Base-by-base conservation (phyloP, 2,797 vertebrate species). In the Acanthurus tractus region DNA sequence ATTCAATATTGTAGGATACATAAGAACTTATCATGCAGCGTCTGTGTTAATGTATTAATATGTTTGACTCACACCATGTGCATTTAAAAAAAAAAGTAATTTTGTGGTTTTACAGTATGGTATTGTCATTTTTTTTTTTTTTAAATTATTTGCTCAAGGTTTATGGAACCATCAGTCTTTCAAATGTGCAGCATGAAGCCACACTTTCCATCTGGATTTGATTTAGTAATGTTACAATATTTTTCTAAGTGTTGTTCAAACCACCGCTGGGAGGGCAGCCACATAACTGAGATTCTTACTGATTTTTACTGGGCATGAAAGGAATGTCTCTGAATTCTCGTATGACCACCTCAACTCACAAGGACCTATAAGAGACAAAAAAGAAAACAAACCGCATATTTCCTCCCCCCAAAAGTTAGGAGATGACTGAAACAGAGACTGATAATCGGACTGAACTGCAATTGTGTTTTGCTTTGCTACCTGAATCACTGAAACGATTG, bases 241-340 rank as follows among this genome's bases (percentile, higher is more conserved):
- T 87, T 83, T 86, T 84, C 77, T 80, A 40, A 40, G 70, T 56
- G 46, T 49, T 59, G 46, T 77, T 90, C 65, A 78, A 79, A 84
- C 62, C 52, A 46, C 61, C 13, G 12, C 71, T 40, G 74, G 88
- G 67, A 85, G 79, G 56, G 59, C 61, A 20, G 81, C 86, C 83
- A 86, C 84, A 89, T 90, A 78, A 71, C 79, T 85, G 40, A 79
- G 44, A 92, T 92, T 86, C 78, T 88, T 88, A 29, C 57, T 57
- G 59, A 77, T 68, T 87, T 81, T 74, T 65, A 63, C 25, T 44
- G 67, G 69, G 57, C 67, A 78, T 45, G 29, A 59, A 52, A 81
- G 55, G 80, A 85, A 87, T 86, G 64, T 67, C 42, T 64, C 57
- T 70, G 40, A 59, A 49, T 62, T 48, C 46, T 45, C 46, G 0